phyloP scores from a whole-genome alignment of 2,888 invertebrate species.

The Tenthredo livida region DNA sequence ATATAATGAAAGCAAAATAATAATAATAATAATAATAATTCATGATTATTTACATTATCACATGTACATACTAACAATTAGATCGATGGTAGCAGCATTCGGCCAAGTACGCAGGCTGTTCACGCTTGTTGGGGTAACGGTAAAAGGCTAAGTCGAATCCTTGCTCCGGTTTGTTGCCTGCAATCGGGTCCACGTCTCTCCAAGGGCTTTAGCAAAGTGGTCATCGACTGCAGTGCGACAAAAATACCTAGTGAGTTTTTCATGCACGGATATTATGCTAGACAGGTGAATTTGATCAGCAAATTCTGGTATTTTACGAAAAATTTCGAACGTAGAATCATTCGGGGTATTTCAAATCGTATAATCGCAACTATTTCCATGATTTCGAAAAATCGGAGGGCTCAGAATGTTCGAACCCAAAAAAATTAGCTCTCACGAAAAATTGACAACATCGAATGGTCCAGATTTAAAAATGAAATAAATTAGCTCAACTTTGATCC shows the following conservation, averaged over 20 bases:
- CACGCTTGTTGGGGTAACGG: not conserved
- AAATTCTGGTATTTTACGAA: not conserved
- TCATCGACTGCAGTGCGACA: constrained; percentile 71
- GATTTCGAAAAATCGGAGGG: not conserved
- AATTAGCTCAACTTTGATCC: too few relatives aligned
- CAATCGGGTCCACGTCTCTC: constrained; percentile 77
- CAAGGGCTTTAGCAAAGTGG: constrained; percentile 76
- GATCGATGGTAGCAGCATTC: constrained; percentile 39
- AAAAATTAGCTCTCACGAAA: not conserved
- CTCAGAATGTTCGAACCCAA: not conserved
- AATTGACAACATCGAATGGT: not conserved
- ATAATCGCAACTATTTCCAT: not conserved
- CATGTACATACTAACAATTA: constrained; percentile 46
- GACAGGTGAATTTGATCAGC: too few relatives aligned
- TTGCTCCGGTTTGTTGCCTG: constrained; percentile 73
- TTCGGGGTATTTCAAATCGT: not conserved
- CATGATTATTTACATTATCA: not conserved
- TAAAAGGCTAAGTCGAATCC: constrained; percentile 71
- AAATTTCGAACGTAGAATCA: not conserved
- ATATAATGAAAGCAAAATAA: not conserved
- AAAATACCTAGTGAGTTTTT: constrained; percentile 30
- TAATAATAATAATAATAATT: not conserved
- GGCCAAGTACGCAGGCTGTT: constrained; percentile 4
- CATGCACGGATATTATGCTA: not conserved
- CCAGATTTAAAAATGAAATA: not conserved